A percentile compares a stretch with the other conserved stretches of the same genome.
phyloP scores from a whole-genome alignment of 2,113 vertebrate species.

The Laticauda laticaudata region DNA sequence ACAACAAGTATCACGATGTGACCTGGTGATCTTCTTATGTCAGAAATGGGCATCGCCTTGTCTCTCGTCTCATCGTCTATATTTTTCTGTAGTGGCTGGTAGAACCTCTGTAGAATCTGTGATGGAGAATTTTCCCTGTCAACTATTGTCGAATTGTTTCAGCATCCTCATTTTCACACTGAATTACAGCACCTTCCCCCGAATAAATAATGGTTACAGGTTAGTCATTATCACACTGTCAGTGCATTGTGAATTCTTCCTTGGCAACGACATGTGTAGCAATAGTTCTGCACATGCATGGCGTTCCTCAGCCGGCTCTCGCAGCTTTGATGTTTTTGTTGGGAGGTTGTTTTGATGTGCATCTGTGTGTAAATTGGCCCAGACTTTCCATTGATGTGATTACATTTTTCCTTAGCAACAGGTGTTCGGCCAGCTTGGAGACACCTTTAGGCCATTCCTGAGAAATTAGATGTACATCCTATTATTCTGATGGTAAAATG shows the following conservation, averaged over 20 bases:
- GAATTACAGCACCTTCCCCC: background rate
- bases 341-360: background rate
- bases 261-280: background rate
- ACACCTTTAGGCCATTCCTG: background rate
- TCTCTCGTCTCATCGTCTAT: too few species aligned
- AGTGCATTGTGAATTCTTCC: background rate
- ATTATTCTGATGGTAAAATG: conserved; percentile 54
- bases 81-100: background rate
- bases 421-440: background rate
- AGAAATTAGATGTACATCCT: conserved; percentile 43
- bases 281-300: background rate
- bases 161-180: background rate
- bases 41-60: too few species aligned
- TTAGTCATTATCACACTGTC: background rate
- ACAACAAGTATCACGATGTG: too few species aligned
- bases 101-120: background rate
- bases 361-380: background rate
- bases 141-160: background rate
- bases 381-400: background rate
- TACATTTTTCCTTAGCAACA: background rate
- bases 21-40: too few species aligned
- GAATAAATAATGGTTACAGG: background rate
- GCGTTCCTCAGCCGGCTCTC: background rate
- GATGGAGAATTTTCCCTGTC: background rate
- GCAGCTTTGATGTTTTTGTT: background rate